A percentile compares a stretch with the other conserved stretches of the same genome.
These are phyloP conservation scores for Phyto melanocephala DNA, from an alignment of 2,888 invertebrate species.

Conservation along the genomic window DNA sequence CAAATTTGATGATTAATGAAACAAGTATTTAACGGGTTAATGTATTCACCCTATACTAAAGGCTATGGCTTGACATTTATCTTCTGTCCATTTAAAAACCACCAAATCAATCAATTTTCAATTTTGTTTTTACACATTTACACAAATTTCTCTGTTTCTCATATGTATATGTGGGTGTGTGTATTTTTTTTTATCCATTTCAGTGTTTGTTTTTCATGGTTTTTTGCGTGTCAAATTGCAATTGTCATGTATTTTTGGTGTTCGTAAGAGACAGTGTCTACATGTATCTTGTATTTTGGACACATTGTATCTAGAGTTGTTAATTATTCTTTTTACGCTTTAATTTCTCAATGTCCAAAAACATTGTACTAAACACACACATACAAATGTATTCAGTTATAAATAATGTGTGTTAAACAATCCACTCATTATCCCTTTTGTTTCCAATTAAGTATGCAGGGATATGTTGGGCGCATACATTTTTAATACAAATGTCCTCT, in stretches of 20 bases:
- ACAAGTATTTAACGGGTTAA: constrained; percentile 1
- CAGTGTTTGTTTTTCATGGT: constrained; percentile 47
- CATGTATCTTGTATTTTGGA: constrained; percentile 9
- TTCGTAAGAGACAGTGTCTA: not conserved
- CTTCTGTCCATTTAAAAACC: constrained; percentile 43
- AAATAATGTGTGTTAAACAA: constrained; percentile 33
- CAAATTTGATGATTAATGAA: constrained; percentile 31
- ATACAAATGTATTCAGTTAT: not conserved
- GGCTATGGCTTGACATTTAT: constrained; percentile 30
- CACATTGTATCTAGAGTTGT: constrained; percentile 46
- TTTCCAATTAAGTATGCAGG: not conserved
- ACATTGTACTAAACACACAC: not conserved
- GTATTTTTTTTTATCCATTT: constrained; percentile 19
- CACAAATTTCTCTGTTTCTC: constrained; percentile 10
- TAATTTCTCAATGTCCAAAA: constrained; percentile 3
- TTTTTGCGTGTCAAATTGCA: constrained; percentile 69
- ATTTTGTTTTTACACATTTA: constrained; percentile 63
- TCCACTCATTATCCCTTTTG: constrained; percentile 56
- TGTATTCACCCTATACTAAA: not conserved
- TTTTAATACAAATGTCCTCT: constrained; percentile 56
- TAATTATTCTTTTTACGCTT: constrained; percentile 61
- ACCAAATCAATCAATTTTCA: constrained; percentile 67
- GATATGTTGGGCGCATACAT: not conserved
- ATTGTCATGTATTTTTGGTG: constrained; percentile 66
- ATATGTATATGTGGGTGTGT: not conserved